Evolutionary conservation across 2,797 vertebrate species (phyloP).

Genomic region (Lithobates sylvaticus): DNA sequence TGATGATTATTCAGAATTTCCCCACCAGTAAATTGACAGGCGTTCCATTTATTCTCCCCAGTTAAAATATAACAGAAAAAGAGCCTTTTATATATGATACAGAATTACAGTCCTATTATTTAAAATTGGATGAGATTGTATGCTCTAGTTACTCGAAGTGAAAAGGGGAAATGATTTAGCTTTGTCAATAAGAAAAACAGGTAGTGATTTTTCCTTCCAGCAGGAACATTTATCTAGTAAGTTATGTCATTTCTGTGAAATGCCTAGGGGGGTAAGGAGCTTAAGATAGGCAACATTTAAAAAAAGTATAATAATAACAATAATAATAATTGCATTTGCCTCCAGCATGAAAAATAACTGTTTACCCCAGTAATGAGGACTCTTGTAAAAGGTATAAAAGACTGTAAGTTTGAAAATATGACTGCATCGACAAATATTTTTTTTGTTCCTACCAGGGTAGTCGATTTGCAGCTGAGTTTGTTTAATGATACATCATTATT

Average conservation of each 20-base stretch:
- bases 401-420: too few species aligned
- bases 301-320: not conserved
- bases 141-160: slow-evolving; percentile 34
- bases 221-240: not conserved
- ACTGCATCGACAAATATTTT: too few species aligned
- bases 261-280: not conserved
- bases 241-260: not conserved
- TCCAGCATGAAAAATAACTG: slow-evolving; percentile 45
- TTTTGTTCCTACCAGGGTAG: too few species aligned
- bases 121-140: slow-evolving; percentile 38
- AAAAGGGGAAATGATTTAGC: slow-evolving; percentile 53
- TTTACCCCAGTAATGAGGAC: not conserved
- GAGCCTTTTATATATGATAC: not conserved
- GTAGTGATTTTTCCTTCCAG: slow-evolving; percentile 50
- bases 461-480: too few species aligned
- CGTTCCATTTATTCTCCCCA: not conserved
- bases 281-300: not conserved
- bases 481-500: too few species aligned
- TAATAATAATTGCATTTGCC: slow-evolving; percentile 34
- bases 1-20: not conserved
- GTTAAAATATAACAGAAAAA: not conserved
- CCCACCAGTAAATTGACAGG: not conserved
- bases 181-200: slow-evolving; percentile 62
- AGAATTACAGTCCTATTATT: slow-evolving; percentile 7
- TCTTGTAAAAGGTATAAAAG: not conserved